Percentiles rank a stretch among this genome's conserved stretches.
These are phyloP conservation scores for Rhabdomys pumilio DNA, from an alignment of 2,797 vertebrate genomes.

Conservation along the genomic window DNA sequence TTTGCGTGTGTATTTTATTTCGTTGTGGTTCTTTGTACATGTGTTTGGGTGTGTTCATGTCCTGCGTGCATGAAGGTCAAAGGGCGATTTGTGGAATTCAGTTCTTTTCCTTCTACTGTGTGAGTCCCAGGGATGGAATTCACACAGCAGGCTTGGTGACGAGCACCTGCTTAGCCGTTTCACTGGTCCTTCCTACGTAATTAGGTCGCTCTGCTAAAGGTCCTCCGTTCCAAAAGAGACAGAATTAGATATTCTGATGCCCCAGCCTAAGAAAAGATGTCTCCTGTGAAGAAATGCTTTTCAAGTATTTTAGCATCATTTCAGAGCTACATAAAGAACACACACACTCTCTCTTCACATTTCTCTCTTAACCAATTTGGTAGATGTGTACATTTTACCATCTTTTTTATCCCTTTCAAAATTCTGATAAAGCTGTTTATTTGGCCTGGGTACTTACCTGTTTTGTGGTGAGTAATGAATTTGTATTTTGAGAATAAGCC, in stretches of 20 bases:
- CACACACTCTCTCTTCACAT: background rate
- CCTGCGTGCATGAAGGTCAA: background rate
- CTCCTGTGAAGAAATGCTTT: background rate
- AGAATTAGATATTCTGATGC: accelerated
- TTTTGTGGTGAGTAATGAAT: background rate
- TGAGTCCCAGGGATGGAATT: background rate
- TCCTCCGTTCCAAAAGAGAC: background rate
- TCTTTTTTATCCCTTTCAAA: constrained; percentile 17
- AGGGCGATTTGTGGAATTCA: background rate
- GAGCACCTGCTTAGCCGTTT: background rate
- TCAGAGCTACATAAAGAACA: too few species aligned
- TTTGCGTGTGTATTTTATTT: background rate
- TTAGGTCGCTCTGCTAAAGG: background rate
- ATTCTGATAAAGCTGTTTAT: background rate
- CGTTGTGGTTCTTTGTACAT: background rate
- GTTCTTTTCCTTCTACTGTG: background rate
- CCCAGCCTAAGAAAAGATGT: background rate
- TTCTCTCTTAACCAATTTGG: background rate
- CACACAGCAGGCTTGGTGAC: background rate
- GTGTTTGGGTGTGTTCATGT: too few species aligned
- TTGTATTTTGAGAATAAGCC: constrained; percentile 23
- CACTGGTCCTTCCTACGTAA: background rate
- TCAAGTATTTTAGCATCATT: background rate
- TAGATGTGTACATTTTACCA: background rate
- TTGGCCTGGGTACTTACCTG: background rate